A percentile compares a stretch with the other conserved stretches of the same genome.
Evolutionary conservation across 2,888 invertebrate genomes (phyloP).

Genomic region (Trachelus tabidus): DNA sequence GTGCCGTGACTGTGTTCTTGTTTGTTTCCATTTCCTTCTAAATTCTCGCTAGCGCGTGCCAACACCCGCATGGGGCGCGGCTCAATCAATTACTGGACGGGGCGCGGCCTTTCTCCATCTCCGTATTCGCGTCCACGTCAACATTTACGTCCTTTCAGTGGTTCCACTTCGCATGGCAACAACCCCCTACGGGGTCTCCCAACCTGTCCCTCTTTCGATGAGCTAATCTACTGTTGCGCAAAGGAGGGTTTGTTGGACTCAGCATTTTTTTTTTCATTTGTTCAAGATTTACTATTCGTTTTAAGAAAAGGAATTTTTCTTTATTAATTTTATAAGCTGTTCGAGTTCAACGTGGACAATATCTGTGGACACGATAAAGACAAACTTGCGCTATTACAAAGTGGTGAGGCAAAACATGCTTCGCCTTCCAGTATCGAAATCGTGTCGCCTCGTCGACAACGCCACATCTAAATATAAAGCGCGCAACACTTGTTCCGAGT

Average conservation of each 20-base stretch:
- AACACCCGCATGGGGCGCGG: slow-evolving; percentile 56
- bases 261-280: background rate
- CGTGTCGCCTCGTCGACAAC: slow-evolving; percentile 30
- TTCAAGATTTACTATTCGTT: background rate
- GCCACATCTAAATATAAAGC: slow-evolving; percentile 57
- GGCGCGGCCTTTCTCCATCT: slow-evolving; percentile 43
- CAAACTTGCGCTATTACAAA: background rate
- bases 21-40: background rate
- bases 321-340: background rate
- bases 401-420: slow-evolving; percentile 8
- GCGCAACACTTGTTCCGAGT: slow-evolving; percentile 59
- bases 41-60: slow-evolving; percentile 22
- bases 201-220: background rate
- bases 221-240: background rate
- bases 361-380: background rate
- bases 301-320: background rate
- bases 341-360: too few species aligned
- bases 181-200: slow-evolving; percentile 33
- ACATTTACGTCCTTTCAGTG: slow-evolving; percentile 13
- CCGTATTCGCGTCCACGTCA: slow-evolving; percentile 32
- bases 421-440: background rate
- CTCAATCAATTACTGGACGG: slow-evolving; percentile 58
- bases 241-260: background rate
- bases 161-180: slow-evolving; percentile 41
- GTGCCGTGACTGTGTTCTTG: background rate